Evolutionary conservation across 2,797 vertebrate genomes (phyloP).

Genomic region (Nasua narica): DNA sequence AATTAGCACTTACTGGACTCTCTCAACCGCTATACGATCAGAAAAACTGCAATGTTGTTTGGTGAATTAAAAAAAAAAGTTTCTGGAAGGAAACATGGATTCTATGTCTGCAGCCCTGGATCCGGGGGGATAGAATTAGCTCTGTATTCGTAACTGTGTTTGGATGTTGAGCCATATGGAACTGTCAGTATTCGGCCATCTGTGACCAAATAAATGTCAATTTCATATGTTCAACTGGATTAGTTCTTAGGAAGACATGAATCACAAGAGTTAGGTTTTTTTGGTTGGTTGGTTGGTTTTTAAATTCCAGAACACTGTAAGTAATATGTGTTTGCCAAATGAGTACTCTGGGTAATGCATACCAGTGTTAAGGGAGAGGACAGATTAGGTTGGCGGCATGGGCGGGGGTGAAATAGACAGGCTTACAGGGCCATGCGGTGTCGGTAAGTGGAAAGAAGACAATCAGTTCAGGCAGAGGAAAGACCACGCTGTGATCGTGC

Average conservation of each 20-base stretch:
- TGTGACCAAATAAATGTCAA: neutral
- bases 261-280: neutral
- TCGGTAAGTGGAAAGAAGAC: neutral
- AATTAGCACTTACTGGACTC: neutral
- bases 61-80: neutral
- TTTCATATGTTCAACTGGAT: neutral
- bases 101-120: neutral
- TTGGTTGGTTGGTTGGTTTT: neutral
- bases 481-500: neutral
- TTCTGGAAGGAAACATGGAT: neutral
- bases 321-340: neutral
- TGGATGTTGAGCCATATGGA: neutral
- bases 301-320: neutral
- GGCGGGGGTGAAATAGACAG: neutral
- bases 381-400: neutral
- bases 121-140: neutral
- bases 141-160: neutral
- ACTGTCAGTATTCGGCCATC: neutral
- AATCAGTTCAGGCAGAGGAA: neutral
- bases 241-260: neutral
- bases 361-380: neutral
- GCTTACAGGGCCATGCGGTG: neutral
- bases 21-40: neutral
- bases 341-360: neutral
- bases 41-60: neutral